These are phyloP conservation scores for Drosophila quadrilineata DNA, from an alignment of 1,140 invertebrate species.

Conservation along the genomic window DNA sequence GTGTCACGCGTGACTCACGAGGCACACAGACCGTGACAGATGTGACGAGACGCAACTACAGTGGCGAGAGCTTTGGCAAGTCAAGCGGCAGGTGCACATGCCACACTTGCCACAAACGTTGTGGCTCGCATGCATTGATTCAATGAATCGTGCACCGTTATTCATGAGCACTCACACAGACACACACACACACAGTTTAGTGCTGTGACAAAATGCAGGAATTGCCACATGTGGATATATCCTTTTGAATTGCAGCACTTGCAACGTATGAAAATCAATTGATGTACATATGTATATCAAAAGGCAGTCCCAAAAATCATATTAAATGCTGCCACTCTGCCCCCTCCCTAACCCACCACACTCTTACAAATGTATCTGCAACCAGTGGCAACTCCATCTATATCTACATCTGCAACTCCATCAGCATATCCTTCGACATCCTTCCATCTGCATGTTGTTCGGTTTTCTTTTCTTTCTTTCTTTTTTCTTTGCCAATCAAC, in stretches of 20 bases:
- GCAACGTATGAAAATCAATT: slow-evolving; percentile 54
- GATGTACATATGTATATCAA: slow-evolving; percentile 42
- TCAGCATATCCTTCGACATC: not conserved
- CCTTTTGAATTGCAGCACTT: slow-evolving; percentile 5
- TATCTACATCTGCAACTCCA: not conserved
- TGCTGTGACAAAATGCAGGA: slow-evolving; percentile 6
- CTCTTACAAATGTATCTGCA: not conserved
- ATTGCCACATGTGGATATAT: slow-evolving; percentile 9
- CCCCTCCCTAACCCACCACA: not conserved
- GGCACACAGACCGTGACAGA: not conserved
- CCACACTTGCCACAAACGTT: no score
- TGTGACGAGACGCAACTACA: not conserved
- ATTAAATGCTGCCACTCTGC: slow-evolving; percentile 44
- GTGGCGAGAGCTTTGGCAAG: no score
- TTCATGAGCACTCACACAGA: slow-evolving; percentile 2
- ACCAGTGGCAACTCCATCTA: not conserved
- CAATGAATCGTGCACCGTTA: slow-evolving; percentile 10
- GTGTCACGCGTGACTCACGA: not conserved
- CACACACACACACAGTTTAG: not conserved
- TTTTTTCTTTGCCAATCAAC: slow-evolving; percentile 61
- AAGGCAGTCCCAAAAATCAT: slow-evolving; percentile 48
- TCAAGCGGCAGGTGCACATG: not conserved
- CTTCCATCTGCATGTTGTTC: not conserved
- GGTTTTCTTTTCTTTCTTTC: no score
- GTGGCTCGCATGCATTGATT: slow-evolving; percentile 5